Evolutionary conservation across 2,888 invertebrate genomes (phyloP), one percentile per base, ranked within the genome.

Genomic region (Monoplex corrugatus): DNA sequence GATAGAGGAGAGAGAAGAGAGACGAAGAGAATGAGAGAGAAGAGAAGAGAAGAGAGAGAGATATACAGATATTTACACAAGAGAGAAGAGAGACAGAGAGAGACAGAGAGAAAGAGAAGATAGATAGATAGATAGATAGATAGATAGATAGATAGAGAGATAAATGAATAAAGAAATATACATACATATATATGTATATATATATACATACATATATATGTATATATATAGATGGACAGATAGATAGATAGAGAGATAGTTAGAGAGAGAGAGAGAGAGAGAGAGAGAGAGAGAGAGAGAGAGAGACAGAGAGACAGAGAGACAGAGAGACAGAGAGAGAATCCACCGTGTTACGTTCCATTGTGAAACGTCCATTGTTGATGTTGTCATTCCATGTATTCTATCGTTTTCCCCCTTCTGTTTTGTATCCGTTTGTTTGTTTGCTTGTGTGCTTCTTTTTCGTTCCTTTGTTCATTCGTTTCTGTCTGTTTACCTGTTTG

Each of bases 1-100:
- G 50, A 50, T 8, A 50, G 50, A 28, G 50, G 50, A 72, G 72
- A 72, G 72, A 72, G 72, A 72, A 72, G 72, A 72, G 72, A 72
- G 72, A 72, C 32, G 35, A 35, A 72, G 72, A 72, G 72, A 72
- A 35, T 19, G 72, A 72, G 72, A 35, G 72, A 72, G 72, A 35
- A 72, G 72, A 35, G 35, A 35, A 35, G 3, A 0, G 35, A 35
- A 72, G 32, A 72, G 72, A 72, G 35, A 35, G 75, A 38, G 35
- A n/a, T 19, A 50, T 50, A 8, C 50, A 50, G 8, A 8, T 19
- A 50, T 50, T 19, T 50, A 50, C 19, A 8, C n/a, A n/a, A n/a
- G 35, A 35, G 72, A 35, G 72, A 35, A 35, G 35, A 72, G 72
- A 50, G 50, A 50, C 10, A 50, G 50, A 50, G 50, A 50, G 50